phyloP scores from a whole-genome alignment of 1,140 invertebrate species.

The Campodea augens region DNA sequence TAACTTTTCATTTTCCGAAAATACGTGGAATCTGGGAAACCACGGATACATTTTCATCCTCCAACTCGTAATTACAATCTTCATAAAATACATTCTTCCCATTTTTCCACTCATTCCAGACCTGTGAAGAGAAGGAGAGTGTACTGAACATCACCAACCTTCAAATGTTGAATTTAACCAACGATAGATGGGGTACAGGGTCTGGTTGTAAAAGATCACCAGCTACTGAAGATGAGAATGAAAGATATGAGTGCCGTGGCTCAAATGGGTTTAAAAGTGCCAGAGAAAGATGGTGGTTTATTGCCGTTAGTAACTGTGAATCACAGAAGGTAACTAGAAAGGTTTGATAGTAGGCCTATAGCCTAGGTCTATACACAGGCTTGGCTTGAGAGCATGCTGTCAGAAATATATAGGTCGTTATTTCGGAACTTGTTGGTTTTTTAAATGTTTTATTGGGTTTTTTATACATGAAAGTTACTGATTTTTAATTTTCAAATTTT shows the following conservation, averaged over 20 bases:
- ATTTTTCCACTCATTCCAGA: too few relatives aligned
- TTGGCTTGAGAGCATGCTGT: too few relatives aligned
- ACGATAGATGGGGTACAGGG: too few relatives aligned
- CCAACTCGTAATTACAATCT: too few relatives aligned
- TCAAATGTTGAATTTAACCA: slow-evolving; percentile 53
- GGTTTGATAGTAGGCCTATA: slow-evolving; percentile 4
- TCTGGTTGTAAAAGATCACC: slow-evolving; percentile 21
- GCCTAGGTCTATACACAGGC: background rate
- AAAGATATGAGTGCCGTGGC: slow-evolving; percentile 31
- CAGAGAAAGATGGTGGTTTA: slow-evolving; percentile 57
- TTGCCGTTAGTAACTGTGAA: slow-evolving; percentile 50
- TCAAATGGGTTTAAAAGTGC: slow-evolving; percentile 39
- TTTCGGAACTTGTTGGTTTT: too few relatives aligned
- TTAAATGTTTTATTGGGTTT: too few relatives aligned
- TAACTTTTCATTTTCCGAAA: too few relatives aligned
- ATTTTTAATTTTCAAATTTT: too few relatives aligned
- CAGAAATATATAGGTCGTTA: slow-evolving; percentile 1
- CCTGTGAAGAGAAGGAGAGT: slow-evolving; percentile 43
- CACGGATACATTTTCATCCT: too few relatives aligned
- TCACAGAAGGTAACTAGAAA: slow-evolving; percentile 30
- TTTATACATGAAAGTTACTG: too few relatives aligned
- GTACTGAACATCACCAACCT: slow-evolving; percentile 44
- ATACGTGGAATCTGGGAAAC: too few relatives aligned
- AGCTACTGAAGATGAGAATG: background rate
- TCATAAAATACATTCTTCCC: too few relatives aligned